These are phyloP conservation scores for Perizoma affinitatum DNA, from an alignment of 2,888 invertebrate species.

Conservation along the genomic window DNA sequence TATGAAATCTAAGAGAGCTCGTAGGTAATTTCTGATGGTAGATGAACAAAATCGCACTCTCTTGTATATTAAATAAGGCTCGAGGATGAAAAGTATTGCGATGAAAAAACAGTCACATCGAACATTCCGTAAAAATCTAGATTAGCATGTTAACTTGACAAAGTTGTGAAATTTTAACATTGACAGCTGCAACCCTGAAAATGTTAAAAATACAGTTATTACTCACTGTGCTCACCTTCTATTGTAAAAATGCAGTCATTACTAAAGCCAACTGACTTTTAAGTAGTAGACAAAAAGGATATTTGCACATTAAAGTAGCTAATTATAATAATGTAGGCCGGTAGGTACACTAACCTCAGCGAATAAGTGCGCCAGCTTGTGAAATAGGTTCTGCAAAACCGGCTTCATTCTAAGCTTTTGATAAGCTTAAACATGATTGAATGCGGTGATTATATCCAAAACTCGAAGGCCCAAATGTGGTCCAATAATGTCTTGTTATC, in stretches of 20 bases:
- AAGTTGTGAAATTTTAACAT: conserved; percentile 5
- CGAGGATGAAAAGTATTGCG: no score
- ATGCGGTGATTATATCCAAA: conserved; percentile 45
- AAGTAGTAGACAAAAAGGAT: conserved; percentile 8
- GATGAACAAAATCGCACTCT: no score
- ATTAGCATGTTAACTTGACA: background rate
- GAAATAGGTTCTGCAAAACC: conserved; percentile 19
- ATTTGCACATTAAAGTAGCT: conserved; percentile 23
- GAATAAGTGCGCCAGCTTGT: conserved; percentile 17
- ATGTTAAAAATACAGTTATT: conserved; percentile 1
- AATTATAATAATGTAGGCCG: conserved; percentile 31
- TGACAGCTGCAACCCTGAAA: conserved; percentile 9
- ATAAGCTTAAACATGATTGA: conserved; percentile 37
- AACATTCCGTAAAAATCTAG: no score
- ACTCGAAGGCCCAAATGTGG: conserved; percentile 39
- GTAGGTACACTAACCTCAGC: conserved; percentile 17
- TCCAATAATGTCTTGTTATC: conserved; percentile 42
- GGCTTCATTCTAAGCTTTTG: conserved; percentile 26
- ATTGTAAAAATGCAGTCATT: conserved; percentile 8
- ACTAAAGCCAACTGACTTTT: background rate
- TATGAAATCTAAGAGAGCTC: no score
- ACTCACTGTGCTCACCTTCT: background rate
- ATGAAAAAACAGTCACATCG: no score
- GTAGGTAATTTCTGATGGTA: no score
- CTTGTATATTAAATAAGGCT: no score